Evolutionary conservation across 2,888 invertebrate genomes (phyloP).

Genomic region (Chrysodeixis includens): DNA sequence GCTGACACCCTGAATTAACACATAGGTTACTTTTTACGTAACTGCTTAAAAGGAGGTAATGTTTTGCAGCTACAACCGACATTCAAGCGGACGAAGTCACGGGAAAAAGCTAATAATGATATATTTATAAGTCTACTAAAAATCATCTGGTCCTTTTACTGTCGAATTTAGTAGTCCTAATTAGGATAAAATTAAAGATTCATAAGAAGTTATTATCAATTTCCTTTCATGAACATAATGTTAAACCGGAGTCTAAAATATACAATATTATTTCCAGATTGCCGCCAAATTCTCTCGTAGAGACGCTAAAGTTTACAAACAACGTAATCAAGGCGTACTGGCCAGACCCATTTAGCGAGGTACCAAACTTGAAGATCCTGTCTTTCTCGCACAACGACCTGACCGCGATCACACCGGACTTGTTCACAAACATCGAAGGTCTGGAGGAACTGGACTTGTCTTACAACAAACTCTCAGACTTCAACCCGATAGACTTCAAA

Average conservation of each 20-base stretch:
- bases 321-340: constrained; percentile 83
- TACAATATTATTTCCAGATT: constrained; percentile 72
- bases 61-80: too few relatives aligned
- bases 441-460: constrained; percentile 88
- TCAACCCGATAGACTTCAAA: constrained; percentile 81
- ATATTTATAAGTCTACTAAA: not conserved
- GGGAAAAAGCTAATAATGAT: too few relatives aligned
- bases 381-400: constrained; percentile 87
- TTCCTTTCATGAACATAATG: not conserved
- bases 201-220: not conserved
- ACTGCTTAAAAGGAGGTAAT: too few relatives aligned
- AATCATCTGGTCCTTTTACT: not conserved
- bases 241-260: not conserved
- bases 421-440: constrained; percentile 79
- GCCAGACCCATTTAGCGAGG: constrained; percentile 83
- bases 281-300: constrained; percentile 81
- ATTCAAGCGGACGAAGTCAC: too few relatives aligned
- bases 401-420: constrained; percentile 79
- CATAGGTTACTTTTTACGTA: too few relatives aligned
- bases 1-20: too few relatives aligned
- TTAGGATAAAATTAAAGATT: not conserved
- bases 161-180: too few relatives aligned
- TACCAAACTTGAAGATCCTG: constrained; percentile 78
- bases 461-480: constrained; percentile 81
- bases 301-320: constrained; percentile 79